A percentile compares a stretch with the other conserved stretches of the same genome.
phyloP scores from a whole-genome alignment of 2,113 vertebrate genomes.

The Ramphastos sulfuratus region DNA sequence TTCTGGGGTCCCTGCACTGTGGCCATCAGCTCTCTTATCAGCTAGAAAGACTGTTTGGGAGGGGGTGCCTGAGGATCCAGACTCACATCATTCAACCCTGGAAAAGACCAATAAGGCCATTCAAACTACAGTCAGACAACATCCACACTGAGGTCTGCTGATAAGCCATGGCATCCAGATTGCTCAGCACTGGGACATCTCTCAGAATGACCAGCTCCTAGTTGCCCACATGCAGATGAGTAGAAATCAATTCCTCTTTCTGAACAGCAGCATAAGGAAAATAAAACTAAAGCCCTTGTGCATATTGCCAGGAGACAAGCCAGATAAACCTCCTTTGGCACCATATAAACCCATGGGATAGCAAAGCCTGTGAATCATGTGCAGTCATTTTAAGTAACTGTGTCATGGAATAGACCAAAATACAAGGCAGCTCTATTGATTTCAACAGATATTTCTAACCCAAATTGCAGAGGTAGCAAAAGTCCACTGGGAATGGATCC shows the following conservation, averaged over 20 bases:
- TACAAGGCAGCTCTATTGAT: neutral
- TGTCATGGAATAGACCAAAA: neutral
- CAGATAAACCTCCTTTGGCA: conserved; percentile 28
- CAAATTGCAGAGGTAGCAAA: neutral
- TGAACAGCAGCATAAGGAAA: neutral
- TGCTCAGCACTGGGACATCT: neutral
- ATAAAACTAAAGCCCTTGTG: neutral
- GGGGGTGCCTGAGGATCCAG: neutral
- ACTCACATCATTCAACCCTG: neutral
- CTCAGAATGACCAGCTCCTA: neutral
- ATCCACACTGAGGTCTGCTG: accelerated
- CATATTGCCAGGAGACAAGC: neutral
- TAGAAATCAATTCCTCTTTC: neutral
- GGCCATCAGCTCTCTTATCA: neutral
- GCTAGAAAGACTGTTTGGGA: neutral
- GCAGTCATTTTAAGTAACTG: neutral
- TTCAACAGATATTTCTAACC: neutral
- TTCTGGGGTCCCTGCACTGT: neutral
- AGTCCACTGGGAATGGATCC: neutral
- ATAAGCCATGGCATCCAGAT: accelerated
- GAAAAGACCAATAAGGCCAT: accelerated
- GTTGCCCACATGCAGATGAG: accelerated
- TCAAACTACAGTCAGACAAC: neutral
- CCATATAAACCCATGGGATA: neutral
- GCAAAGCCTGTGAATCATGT: neutral